A percentile compares a stretch with the other conserved stretches of the same genome.
Conservation (phyloP, 2,888 invertebrate genomes). For the Onthophagus sagittarius region DNA sequence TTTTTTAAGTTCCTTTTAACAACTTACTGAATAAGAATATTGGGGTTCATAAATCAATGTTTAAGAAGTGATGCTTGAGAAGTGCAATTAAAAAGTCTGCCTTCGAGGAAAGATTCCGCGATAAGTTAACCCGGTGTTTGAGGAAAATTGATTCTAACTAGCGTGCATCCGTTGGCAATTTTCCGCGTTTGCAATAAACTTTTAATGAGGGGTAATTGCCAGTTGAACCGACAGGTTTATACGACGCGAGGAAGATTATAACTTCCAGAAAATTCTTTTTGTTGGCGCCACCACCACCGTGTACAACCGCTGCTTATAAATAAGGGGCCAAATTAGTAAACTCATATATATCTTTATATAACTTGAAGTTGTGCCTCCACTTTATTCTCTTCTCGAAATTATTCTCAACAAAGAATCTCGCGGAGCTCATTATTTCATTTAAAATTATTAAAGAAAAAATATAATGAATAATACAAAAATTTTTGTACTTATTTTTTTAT, state of each 20-base stretch:
- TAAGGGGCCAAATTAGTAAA: neutral
- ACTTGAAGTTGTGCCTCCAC: neutral
- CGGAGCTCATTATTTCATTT: neutral
- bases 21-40: neutral
- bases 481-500: neutral
- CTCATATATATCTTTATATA: neutral
- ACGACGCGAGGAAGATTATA: conserved; percentile 7
- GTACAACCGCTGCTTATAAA: neutral
- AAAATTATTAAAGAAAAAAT: neutral
- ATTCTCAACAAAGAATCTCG: neutral
- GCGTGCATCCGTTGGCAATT: neutral
- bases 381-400: neutral
- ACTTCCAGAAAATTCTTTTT: neutral
- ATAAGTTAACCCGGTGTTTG: conserved; percentile 1
- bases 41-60: neutral
- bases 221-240: conserved; percentile 5
- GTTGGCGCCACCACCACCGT: neutral
- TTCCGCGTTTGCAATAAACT: conserved; percentile 11
- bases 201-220: conserved; percentile 10
- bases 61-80: neutral
- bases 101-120: neutral
- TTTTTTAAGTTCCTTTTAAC: no score
- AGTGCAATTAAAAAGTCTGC: neutral
- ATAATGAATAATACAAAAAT: neutral
- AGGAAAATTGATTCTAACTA: conserved; percentile 11